Evolutionary conservation across 2,113 vertebrate genomes (phyloP).

Genomic region (Machaerirhynchus nigripectus): DNA sequence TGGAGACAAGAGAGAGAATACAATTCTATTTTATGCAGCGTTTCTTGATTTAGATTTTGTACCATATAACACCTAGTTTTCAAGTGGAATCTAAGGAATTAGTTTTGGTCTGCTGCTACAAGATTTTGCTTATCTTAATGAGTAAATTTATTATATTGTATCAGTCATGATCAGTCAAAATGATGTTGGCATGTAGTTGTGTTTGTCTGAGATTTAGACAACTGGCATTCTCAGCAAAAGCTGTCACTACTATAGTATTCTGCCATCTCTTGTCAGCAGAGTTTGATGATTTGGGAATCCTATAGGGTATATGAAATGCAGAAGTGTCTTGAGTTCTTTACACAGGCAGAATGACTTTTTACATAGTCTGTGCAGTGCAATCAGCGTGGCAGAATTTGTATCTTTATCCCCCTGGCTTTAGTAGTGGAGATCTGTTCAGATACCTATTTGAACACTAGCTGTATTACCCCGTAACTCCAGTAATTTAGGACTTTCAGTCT

Average conservation of each 20-base stretch:
- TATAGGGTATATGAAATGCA: neutral
- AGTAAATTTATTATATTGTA: neutral
- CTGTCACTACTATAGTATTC: neutral
- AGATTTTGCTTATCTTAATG: neutral
- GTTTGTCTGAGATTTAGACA: neutral
- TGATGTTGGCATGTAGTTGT: neutral
- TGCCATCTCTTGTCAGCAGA: neutral
- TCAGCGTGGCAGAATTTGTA: neutral
- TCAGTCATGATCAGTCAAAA: neutral
- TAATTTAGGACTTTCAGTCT: neutral
- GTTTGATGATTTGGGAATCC: neutral
- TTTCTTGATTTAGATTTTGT: neutral
- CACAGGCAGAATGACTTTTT: neutral
- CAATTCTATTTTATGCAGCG: neutral
- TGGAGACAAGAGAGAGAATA: neutral
- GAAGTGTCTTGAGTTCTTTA: neutral
- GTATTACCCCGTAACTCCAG: neutral
- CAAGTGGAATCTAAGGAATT: neutral
- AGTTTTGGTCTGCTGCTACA: neutral
- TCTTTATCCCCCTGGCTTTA: neutral
- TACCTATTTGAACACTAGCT: neutral
- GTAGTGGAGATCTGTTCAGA: neutral
- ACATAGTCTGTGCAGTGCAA: neutral
- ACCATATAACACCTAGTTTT: neutral
- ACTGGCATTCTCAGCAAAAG: neutral